These are phyloP conservation scores for Chaetops frenatus DNA, from an alignment of 2,113 vertebrate genomes.

Conservation along the genomic window DNA sequence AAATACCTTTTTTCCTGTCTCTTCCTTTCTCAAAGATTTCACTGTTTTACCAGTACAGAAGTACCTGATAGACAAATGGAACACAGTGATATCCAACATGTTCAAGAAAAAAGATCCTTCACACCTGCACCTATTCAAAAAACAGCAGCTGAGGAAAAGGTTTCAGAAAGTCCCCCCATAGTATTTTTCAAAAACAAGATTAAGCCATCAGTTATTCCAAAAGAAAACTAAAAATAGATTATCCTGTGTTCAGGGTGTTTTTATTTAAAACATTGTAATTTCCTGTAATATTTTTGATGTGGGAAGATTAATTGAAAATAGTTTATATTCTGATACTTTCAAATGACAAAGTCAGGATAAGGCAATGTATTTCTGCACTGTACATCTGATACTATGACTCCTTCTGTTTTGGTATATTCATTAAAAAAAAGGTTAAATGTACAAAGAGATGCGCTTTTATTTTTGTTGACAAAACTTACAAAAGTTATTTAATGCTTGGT, in stretches of 20 bases:
- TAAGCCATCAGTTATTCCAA: neutral
- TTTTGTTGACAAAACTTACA: neutral
- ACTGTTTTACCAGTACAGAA: neutral
- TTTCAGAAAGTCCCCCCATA: neutral
- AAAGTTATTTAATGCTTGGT: neutral
- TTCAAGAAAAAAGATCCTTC: neutral
- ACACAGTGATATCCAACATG: neutral
- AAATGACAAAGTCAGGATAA: neutral
- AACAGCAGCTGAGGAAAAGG: fast-evolving
- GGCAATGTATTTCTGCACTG: neutral
- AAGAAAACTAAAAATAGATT: neutral
- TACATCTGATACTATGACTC: neutral
- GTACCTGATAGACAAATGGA: neutral
- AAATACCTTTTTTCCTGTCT: neutral
- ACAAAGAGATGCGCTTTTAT: neutral
- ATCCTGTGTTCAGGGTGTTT: neutral
- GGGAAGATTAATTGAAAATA: neutral
- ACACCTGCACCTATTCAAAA: neutral
- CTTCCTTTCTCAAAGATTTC: neutral
- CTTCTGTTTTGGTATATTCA: neutral
- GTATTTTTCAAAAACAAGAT: neutral
- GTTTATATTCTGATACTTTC: neutral
- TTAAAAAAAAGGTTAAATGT: neutral
- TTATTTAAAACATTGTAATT: neutral
- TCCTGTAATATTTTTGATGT: neutral